Evolutionary conservation across 1,140 invertebrate genomes (phyloP).

Genomic region (Macrosteles quadrilineatus): DNA sequence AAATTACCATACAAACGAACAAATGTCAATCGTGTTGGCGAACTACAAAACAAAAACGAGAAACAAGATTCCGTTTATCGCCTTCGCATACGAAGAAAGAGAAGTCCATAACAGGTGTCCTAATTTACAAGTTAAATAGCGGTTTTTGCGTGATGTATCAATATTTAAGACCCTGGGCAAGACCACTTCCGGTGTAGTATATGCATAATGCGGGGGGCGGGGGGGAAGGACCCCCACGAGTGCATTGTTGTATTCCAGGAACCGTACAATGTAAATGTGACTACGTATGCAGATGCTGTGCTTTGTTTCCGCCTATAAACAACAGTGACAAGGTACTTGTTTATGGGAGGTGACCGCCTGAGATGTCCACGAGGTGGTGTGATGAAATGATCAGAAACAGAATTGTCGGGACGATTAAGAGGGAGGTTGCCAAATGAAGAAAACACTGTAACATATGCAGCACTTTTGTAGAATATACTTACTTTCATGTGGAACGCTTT

Average conservation of each 20-base stretch:
- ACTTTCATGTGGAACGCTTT: too few relatives aligned
- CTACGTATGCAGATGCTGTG: neutral
- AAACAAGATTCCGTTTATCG: too few relatives aligned
- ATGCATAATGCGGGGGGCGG: neutral
- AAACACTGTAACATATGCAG: too few relatives aligned
- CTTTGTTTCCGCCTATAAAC: constrained; percentile 21
- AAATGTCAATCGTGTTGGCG: too few relatives aligned
- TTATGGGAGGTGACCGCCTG: neutral
- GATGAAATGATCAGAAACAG: too few relatives aligned
- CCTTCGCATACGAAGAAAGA: too few relatives aligned
- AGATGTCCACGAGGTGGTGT: too few relatives aligned
- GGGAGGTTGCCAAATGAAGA: too few relatives aligned
- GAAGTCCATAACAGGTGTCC: neutral
- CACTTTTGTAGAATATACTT: too few relatives aligned
- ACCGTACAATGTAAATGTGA: neutral
- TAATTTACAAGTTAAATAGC: constrained; percentile 21
- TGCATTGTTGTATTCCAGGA: constrained; percentile 12
- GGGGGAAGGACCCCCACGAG: neutral
- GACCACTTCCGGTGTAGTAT: neutral
- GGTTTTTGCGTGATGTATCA: constrained; percentile 22
- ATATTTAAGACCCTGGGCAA: constrained; percentile 2
- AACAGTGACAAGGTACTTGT: constrained; percentile 12
- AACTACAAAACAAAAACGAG: too few relatives aligned
- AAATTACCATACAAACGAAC: too few relatives aligned
- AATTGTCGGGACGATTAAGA: too few relatives aligned